Conservation (phyloP, 2,113 vertebrate species). For the Ptilorrhoa leucosticta region DNA sequence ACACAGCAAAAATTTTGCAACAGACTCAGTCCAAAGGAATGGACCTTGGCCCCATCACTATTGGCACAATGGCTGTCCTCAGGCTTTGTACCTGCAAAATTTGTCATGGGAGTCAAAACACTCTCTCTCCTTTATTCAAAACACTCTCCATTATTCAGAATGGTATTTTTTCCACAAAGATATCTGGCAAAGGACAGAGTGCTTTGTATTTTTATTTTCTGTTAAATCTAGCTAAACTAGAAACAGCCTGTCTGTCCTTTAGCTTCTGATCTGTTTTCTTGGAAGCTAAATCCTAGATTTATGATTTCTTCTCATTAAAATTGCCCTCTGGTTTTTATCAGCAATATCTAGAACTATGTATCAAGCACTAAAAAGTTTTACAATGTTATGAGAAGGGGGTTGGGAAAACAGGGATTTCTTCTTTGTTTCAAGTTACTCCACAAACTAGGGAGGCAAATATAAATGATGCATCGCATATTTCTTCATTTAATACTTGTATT, state of each 20-base stretch:
- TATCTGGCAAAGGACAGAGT: background rate
- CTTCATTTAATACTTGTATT: background rate
- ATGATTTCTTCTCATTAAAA: background rate
- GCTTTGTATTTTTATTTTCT: background rate
- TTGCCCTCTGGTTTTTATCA: background rate
- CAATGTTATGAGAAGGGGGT: background rate
- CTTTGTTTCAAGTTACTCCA: background rate
- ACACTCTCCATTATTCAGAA: background rate
- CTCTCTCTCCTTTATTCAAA: background rate
- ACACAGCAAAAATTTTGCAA: background rate
- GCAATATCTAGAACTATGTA: background rate
- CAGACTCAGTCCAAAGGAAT: background rate
- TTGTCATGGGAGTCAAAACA: background rate
- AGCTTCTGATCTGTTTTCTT: background rate
- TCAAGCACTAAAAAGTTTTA: background rate
- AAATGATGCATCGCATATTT: background rate
- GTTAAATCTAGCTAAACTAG: background rate
- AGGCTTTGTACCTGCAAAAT: background rate
- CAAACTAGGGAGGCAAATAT: background rate
- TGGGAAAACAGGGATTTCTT: background rate
- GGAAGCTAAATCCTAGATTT: background rate
- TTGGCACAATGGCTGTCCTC: background rate
- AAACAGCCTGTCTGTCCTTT: background rate
- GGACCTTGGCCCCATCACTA: background rate
- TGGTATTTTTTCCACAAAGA: background rate